A percentile compares a stretch with the other conserved stretches of the same genome.
Evolutionary conservation across 2,888 invertebrate species (phyloP).

Genomic region (Caenorhabditis sp.): DNA sequence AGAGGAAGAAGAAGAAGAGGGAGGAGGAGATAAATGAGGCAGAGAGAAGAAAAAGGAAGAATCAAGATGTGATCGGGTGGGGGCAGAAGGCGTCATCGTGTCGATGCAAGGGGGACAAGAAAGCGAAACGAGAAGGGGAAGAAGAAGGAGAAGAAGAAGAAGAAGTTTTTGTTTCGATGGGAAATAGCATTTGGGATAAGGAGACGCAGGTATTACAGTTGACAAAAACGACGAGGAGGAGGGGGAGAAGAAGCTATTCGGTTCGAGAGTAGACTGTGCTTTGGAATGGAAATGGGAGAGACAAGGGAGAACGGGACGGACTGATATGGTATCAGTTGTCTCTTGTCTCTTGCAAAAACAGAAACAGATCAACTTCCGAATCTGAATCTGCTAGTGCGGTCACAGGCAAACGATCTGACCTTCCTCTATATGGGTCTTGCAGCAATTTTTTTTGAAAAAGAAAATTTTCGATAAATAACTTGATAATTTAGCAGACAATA

Average conservation of each 20-base stretch:
- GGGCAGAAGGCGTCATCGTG: conserved; percentile 45
- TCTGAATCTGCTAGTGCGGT: too few relatives aligned
- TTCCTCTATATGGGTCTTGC: too few relatives aligned
- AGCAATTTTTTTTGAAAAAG: too few relatives aligned
- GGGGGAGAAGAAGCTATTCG: conserved; percentile 19
- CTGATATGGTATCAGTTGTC: not conserved
- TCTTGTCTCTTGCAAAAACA: not conserved
- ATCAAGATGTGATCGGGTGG: conserved; percentile 31
- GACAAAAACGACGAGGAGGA: conserved; percentile 8
- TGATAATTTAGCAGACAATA: too few relatives aligned
- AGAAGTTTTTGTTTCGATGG: conserved; percentile 49
- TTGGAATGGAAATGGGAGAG: not conserved
- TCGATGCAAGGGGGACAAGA: conserved; percentile 10
- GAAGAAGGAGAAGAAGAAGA: conserved; percentile 28
- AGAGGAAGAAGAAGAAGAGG: conserved; percentile 18
- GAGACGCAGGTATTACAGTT: conserved; percentile 44
- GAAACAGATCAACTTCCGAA: not conserved
- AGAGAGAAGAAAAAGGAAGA: conserved; percentile 19
- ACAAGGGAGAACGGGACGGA: conserved; percentile 13
- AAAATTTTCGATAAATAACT: too few relatives aligned
- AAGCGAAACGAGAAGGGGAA: conserved; percentile 36
- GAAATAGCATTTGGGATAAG: not conserved
- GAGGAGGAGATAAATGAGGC: not conserved
- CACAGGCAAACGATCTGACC: too few relatives aligned
- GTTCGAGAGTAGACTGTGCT: conserved; percentile 29